Evolutionary conservation across 2,888 invertebrate genomes (phyloP).

Genomic region (Xylocampa areola): DNA sequence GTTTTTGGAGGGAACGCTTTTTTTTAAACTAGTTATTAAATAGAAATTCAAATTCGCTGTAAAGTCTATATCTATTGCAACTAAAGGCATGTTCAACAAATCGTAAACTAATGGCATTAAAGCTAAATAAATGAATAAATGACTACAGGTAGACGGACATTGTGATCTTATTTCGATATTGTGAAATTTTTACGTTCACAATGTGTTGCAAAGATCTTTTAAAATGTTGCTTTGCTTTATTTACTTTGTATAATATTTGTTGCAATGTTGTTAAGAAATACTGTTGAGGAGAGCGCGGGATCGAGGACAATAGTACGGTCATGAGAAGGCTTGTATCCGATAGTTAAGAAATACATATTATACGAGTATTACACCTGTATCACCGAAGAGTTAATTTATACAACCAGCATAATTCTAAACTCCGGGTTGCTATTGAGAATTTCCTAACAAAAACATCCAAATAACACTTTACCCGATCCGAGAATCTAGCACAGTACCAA

Average conservation of each 20-base stretch:
- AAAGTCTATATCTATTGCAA: too few relatives aligned
- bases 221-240: conserved; percentile 33
- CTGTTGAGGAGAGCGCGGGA: not conserved
- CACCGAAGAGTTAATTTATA: too few relatives aligned
- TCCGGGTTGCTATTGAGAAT: too few relatives aligned
- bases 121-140: conserved; percentile 12
- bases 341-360: too few relatives aligned
- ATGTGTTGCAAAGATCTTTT: conserved; percentile 40
- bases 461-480: too few relatives aligned
- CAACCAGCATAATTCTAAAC: too few relatives aligned
- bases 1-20: too few relatives aligned
- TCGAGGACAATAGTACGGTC: not conserved
- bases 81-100: not conserved
- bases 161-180: conserved; percentile 44
- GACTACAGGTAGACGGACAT: conserved; percentile 29
- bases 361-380: too few relatives aligned
- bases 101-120: not conserved
- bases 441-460: too few relatives aligned
- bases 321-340: not conserved
- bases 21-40: too few relatives aligned
- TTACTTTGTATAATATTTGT: conserved; percentile 15
- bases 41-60: too few relatives aligned
- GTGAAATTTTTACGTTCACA: conserved; percentile 35
- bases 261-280: conserved; percentile 10
- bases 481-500: too few relatives aligned